Conservation (phyloP, 2,113 vertebrate species). For the Balaeniceps rex region DNA sequence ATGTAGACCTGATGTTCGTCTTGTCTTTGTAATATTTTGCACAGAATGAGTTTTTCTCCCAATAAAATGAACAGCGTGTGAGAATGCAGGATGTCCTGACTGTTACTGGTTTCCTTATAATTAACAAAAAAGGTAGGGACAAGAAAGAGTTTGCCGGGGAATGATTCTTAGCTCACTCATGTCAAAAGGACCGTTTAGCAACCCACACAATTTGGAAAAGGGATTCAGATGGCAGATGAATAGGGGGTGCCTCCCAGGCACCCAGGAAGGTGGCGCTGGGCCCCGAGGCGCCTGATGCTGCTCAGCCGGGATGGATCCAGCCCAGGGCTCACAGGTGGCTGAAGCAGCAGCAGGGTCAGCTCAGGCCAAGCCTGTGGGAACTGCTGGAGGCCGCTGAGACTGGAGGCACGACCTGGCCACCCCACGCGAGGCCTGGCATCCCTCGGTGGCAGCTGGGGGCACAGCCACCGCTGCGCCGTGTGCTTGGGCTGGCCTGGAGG, state of each 20-base stretch:
- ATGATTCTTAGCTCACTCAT: neutral
- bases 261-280: rapidly evolving
- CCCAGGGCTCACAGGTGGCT: neutral
- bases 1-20: constrained; percentile 3
- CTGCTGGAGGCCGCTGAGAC: neutral
- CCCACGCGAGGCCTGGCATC: rapidly evolving
- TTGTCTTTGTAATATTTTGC: constrained; percentile 14
- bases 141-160: neutral
- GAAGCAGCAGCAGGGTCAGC: neutral
- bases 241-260: neutral
- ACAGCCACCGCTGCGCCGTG: rapidly evolving
- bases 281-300: neutral
- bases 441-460: rapidly evolving
- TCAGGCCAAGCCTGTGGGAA: neutral
- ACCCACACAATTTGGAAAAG: neutral
- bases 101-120: neutral
- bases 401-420: neutral
- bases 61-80: neutral
- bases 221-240: neutral
- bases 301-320: neutral
- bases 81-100: neutral
- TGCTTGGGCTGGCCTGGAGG: neutral
- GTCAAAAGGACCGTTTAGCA: neutral
- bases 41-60: neutral
- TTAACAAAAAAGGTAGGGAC: neutral